Base-by-base conservation (phyloP, 2,888 invertebrate genomes). In the Polydrusus cervinus region DNA sequence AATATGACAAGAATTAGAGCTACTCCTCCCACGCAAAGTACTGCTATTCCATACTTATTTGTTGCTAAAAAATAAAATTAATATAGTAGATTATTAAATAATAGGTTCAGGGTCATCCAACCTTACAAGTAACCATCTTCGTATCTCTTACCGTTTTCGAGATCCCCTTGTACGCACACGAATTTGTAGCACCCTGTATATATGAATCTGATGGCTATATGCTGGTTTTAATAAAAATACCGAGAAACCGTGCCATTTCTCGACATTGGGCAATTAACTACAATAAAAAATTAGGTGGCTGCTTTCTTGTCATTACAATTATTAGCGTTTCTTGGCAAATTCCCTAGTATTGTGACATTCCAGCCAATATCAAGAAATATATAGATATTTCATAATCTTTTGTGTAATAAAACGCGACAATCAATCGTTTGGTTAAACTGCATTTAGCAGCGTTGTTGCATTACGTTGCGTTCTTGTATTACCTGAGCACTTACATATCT, bases 21-120 rank as follows among this genome's bases (percentile, higher is more conserved):
- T 30, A 88, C 78, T 2, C 89, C 87, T 25, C 90, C 90, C 66
- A 88, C 83, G 0, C 89, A 84, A 87, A 91, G 90, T 57, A 91
- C 82, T 51, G 88, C 87, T 83, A 90, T 88, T 34, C 90, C 91
- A 83, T 90, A 90, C 30, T 87, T 83, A 80, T 90, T 89, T 34
- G 91, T 89, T 74, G 90, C 92, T 92, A 87, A 20, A 87, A 11
- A 53, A 61, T 57, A 66, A 74, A 64, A 43, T 25, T 25, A 25
- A 25, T 25, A 53, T 25, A 51, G 8, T 47, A n/a, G n/a, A n/a
- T n/a, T n/a, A n/a, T n/a, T n/a, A n/a, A n/a, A n/a, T n/a, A n/a
- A n/a, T n/a, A n/a, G n/a, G n/a, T n/a, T n/a, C n/a, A n/a, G n/a
- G n/a, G n/a, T n/a, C n/a, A n/a, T n/a, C n/a, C n/a, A n/a, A n/a